phyloP scores from a whole-genome alignment of 2,888 invertebrate species.

The Timema podura region DNA sequence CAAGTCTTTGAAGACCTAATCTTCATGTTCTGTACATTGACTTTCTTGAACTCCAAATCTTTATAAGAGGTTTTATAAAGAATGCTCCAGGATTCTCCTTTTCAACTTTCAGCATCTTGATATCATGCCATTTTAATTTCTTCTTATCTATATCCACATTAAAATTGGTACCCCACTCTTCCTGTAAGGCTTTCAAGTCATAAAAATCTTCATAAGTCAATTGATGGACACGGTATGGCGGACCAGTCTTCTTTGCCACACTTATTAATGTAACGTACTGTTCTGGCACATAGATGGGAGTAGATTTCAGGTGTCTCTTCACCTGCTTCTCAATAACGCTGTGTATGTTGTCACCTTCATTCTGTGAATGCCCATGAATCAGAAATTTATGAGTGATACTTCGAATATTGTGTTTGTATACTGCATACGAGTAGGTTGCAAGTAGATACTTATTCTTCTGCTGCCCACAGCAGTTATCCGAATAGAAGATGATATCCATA shows the following conservation, averaged over 20 bases:
- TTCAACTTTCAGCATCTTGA: background rate
- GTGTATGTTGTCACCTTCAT: slow-evolving; percentile 40
- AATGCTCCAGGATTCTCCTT: background rate
- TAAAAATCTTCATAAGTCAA: slow-evolving; percentile 30
- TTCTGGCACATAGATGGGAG: slow-evolving; percentile 36
- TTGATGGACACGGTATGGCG: slow-evolving; percentile 31
- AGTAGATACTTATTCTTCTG: slow-evolving; percentile 37
- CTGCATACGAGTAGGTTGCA: slow-evolving; percentile 32
- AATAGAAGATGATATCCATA: slow-evolving; percentile 36
- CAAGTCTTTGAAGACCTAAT: no score
- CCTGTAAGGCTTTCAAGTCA: slow-evolving; percentile 25
- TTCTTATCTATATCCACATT: background rate
- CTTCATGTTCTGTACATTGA: no score
- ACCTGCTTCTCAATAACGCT: slow-evolving; percentile 39
- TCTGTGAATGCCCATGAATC: slow-evolving; percentile 40
- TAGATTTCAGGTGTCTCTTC: slow-evolving; percentile 35
- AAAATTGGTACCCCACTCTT: background rate
- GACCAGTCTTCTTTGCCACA: slow-evolving; percentile 35
- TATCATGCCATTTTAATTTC: background rate
- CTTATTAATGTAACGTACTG: slow-evolving; percentile 37
- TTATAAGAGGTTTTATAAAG: slow-evolving; percentile 1
- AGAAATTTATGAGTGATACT: slow-evolving; percentile 39
- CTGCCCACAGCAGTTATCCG: slow-evolving; percentile 39
- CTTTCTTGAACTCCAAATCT: background rate
- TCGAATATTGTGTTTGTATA: slow-evolving; percentile 26